Percentiles rank a stretch among this genome's conserved stretches.
These are phyloP conservation scores for Himalopsyche tibetana DNA, from an alignment of 2,888 invertebrate genomes.

Conservation along the genomic window DNA sequence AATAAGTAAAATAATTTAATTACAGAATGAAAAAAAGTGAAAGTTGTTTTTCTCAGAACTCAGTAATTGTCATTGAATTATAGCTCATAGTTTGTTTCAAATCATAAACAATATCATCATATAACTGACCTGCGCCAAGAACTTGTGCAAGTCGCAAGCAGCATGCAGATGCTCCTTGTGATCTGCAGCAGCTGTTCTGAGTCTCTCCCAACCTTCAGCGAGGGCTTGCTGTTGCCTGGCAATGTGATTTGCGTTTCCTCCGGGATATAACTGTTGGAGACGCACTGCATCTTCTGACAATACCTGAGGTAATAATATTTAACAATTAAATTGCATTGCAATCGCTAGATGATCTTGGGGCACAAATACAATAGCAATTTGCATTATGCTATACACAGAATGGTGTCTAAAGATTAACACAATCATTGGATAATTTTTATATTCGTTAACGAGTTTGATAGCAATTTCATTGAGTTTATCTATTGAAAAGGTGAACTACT, in stretches of 20 bases:
- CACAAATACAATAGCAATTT: too few species aligned
- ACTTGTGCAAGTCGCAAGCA: slow-evolving; percentile 92
- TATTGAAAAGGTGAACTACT: too few species aligned
- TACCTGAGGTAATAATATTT: slow-evolving; percentile 74
- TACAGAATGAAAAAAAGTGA: neutral
- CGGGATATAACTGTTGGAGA: slow-evolving; percentile 92
- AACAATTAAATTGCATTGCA: neutral
- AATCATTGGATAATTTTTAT: too few species aligned
- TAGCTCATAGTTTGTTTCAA: slow-evolving; percentile 19
- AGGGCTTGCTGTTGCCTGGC: slow-evolving; percentile 91
- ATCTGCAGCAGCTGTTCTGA: slow-evolving; percentile 89
- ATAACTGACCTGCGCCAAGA: slow-evolving; percentile 82
- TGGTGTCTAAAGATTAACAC: too few species aligned
- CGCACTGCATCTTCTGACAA: slow-evolving; percentile 95
- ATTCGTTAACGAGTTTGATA: too few species aligned
- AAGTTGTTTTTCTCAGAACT: neutral
- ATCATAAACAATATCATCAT: neutral
- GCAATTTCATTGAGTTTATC: too few species aligned
- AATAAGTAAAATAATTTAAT: neutral
- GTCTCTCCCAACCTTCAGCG: slow-evolving; percentile 89
- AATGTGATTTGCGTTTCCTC: slow-evolving; percentile 93
- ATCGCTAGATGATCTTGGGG: neutral
- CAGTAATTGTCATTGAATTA: neutral
- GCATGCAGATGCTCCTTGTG: slow-evolving; percentile 89
- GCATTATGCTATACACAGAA: too few species aligned